Evolutionary conservation across 2,113 vertebrate genomes (phyloP), one percentile per base, ranked within the genome.

Genomic region (Empidonax traillii): DNA sequence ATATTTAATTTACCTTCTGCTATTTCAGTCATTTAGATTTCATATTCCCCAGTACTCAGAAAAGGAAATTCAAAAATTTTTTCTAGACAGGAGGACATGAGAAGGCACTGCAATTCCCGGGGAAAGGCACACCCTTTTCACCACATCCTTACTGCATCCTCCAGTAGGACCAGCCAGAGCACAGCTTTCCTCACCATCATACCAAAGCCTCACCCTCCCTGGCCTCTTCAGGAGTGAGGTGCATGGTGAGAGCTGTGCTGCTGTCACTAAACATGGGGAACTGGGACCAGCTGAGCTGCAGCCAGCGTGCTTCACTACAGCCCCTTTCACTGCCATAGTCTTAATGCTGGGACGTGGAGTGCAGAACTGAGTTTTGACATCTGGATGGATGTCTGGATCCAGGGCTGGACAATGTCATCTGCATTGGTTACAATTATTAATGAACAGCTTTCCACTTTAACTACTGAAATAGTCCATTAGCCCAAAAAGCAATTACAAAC

Each of bases 261-360:
- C 13, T 68, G 21, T 39, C 8, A 23, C 49, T 20, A 21, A 46
- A 67, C 27, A 11, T 0, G 0, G 14, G n/a, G 41, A 72, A 44
- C n/a, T 1, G 15, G 44, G 24, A 80, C 9, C 33, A 61, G 39
- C 37, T 67, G 51, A 58, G 63, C 33, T 67, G 52, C 62, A 88
- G 39, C 16, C 59, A 8, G 14, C 6, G 12, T 47, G 18, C 23
- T 85, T 61, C 53, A 17, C 30, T 37, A 17, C 5, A 3, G 13
- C 27, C 23, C 22, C 55, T 66, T 73, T 73, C n/a, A 65, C 23
- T 67, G 33, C 14, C 73, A 59, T 14, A 27, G 20, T 39, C 17
- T 18, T n/a, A 27, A 9, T n/a, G 28, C 41, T 66, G 59, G 53
- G 27, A 69, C 3, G 0, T 1, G 6, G 14, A 6, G 5, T 56